These are phyloP conservation scores for Dasyurus viverrinus DNA, from an alignment of 2,113 vertebrate genomes.

Conservation along the genomic window DNA sequence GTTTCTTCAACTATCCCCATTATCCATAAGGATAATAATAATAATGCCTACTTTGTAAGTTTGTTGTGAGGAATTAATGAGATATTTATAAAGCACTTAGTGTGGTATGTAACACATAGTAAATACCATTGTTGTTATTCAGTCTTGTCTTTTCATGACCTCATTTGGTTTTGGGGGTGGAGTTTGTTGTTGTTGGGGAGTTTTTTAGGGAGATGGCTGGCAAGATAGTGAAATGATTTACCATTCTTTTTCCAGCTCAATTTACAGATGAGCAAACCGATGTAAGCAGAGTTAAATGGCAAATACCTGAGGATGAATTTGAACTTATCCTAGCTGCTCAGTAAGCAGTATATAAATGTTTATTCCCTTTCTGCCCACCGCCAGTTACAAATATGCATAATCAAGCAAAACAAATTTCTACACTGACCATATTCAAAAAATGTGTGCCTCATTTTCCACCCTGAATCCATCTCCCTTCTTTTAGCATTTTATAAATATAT, in stretches of 20 bases:
- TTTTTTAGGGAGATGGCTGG: too few species aligned
- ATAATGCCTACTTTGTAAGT: not conserved
- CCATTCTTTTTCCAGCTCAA: too few species aligned
- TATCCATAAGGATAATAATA: too few species aligned
- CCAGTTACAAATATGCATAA: not conserved
- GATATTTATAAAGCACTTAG: not conserved
- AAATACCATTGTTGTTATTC: not conserved
- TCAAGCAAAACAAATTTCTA: not conserved
- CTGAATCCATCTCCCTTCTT: not conserved
- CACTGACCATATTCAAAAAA: not conserved
- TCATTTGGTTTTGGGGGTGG: too few species aligned
- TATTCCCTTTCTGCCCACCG: not conserved
- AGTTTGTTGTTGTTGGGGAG: too few species aligned
- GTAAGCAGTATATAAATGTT: not conserved
- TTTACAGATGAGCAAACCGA: too few species aligned
- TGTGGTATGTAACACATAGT: not conserved
- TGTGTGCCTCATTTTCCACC: not conserved
- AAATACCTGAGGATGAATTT: too few species aligned
- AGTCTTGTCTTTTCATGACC: too few species aligned
- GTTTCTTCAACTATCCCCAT: not conserved
- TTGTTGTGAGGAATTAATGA: not conserved
- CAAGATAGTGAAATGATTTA: too few species aligned
- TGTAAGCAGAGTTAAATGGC: too few species aligned
- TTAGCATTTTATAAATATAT: not conserved
- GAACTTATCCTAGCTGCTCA: not conserved